Evolutionary conservation across 2,888 invertebrate species (phyloP), one percentile per base, ranked within the genome.

Genomic region (Heliconius ethilla): DNA sequence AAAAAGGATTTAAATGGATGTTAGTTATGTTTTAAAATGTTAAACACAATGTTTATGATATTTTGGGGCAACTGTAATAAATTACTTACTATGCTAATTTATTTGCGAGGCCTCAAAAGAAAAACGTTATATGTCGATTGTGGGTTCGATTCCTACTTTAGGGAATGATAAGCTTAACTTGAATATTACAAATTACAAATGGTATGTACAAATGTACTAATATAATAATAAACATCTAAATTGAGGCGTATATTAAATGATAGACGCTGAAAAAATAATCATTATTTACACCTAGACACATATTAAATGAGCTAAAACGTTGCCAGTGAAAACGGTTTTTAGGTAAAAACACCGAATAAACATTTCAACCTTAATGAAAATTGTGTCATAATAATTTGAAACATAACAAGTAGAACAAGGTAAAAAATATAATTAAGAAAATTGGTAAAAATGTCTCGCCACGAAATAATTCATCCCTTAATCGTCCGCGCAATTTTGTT

Each of bases 341-440:
- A n/a, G 3, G n/a, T 55, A 72, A 3, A 72, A 72, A 59, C 27
- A 55, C 18, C 11, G 15, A 72, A 59, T 45, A 59, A 75, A 73
- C 69, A 59, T 29, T 55, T 25, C 40, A 45, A 33, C 45, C 72
- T 79, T 70, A 76, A 80, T 76, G 63, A 70, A 76, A 76, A 78
- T 75, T 65, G 69, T 59, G 62, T 70, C 78, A 75, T 79, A 78
- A 81, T 76, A 40, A 81, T 78, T 67, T 22, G 66, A 75, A 80
- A 75, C 75, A 75, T 69, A 59, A 29, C 67, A 29, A 75, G 59
- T 67, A 66, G 65, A 55, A 62, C 51, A 74, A 69, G 65, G 29
- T 62, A 67, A 88, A 89, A 89, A 90, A 87, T 87, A 89, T 87
- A 91, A 92, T 92, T 90, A 92, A 89, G 85, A 82, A 91, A 92